Percentiles rank a stretch among this genome's conserved stretches.
Conservation (phyloP, 2,797 vertebrate genomes). For the Pelobates cultripes region DNA sequence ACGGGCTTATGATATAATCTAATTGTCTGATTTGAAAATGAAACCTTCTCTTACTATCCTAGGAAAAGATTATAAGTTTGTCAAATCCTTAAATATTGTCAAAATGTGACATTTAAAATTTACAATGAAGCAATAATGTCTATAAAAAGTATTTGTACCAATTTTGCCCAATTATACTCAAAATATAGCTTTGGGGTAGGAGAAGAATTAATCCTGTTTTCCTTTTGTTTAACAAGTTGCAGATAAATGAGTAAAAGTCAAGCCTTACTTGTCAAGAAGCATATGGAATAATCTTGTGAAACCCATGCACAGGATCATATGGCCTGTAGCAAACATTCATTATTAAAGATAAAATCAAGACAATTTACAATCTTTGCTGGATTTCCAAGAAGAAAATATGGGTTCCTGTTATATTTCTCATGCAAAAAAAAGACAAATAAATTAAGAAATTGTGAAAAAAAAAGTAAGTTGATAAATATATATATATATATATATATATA, state of each 20-base stretch:
- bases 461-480: no score
- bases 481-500: no score
- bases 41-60: neutral
- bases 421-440: neutral
- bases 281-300: conserved; percentile 73
- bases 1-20: no score
- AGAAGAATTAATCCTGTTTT: conserved; percentile 54
- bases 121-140: neutral
- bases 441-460: no score
- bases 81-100: conserved; percentile 23
- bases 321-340: conserved; percentile 76
- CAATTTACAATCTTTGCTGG: conserved; percentile 73
- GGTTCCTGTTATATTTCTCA: conserved; percentile 58
- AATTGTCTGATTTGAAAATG: no score
- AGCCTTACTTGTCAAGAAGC: conserved; percentile 70
- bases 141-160: conserved; percentile 55
- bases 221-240: conserved; percentile 60
- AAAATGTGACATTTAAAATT: conserved; percentile 27
- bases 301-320: conserved; percentile 73
- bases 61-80: neutral
- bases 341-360: conserved; percentile 74
- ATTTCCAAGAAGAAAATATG: conserved; percentile 65
- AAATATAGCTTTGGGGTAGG: conserved; percentile 60
- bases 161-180: conserved; percentile 75
- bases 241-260: conserved; percentile 65